Conservation (phyloP, 2,888 invertebrate species). For the Heliconius aoede region DNA sequence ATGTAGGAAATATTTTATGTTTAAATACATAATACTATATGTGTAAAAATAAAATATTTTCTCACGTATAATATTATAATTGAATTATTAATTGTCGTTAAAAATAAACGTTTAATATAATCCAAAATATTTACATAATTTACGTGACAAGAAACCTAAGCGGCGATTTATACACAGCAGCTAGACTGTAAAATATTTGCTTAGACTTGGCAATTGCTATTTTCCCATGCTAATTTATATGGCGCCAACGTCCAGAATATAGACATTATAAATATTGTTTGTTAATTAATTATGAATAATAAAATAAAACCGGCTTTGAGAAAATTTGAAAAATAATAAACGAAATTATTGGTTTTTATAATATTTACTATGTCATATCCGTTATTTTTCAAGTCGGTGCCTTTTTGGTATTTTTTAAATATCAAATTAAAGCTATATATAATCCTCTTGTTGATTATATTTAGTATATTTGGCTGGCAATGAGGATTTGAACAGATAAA, state of each 20-base stretch:
- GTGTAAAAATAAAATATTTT: no score
- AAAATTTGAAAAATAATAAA: neutral
- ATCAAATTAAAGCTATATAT: neutral
- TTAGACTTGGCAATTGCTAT: conserved; percentile 27
- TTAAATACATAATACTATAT: neutral
- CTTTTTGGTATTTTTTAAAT: neutral
- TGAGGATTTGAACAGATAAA: no score
- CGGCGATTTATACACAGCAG: neutral
- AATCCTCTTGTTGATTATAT: no score
- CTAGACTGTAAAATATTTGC: neutral
- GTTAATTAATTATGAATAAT: neutral
- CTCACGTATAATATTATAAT: neutral
- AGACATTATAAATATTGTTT: neutral
- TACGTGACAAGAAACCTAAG: conserved; percentile 10
- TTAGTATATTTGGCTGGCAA: no score
- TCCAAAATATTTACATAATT: neutral
- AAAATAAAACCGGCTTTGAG: neutral
- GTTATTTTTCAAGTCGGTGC: neutral
- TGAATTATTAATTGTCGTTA: neutral
- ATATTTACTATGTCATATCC: neutral
- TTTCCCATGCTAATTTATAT: conserved; percentile 38
- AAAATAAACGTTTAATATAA: conserved; percentile 8
- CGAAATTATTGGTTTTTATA: neutral
- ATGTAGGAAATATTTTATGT: conserved; percentile 27
- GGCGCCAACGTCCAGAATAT: conserved; percentile 17